Conservation (phyloP, 1,140 invertebrate genomes). For the Plutomurus gul region DNA sequence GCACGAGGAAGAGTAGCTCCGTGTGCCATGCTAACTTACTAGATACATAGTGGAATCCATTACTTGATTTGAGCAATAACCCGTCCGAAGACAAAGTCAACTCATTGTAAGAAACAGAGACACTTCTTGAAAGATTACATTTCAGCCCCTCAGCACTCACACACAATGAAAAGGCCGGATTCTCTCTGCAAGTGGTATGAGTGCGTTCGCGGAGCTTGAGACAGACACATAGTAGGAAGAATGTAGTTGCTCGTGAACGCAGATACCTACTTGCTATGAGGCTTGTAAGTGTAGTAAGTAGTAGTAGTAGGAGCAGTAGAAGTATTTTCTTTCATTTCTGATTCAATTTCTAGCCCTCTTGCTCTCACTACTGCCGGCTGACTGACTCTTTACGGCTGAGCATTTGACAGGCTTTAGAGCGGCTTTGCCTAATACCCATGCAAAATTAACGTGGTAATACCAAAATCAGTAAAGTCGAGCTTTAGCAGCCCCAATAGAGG, state of each 20-base stretch:
- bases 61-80: slow-evolving; percentile 22
- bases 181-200: too few relatives aligned
- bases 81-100: not conserved
- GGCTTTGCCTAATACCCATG: slow-evolving; percentile 11
- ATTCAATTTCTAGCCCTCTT: not conserved
- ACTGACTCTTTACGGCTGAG: not conserved
- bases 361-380: not conserved
- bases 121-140: not conserved
- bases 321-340: not conserved
- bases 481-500: not conserved
- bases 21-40: not conserved
- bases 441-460: slow-evolving; percentile 1
- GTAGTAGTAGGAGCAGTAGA: too few relatives aligned
- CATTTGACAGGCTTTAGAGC: not conserved
- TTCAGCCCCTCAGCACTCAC: not conserved
- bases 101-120: slow-evolving; percentile 13
- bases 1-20: not conserved
- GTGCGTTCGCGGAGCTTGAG: too few relatives aligned
- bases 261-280: too few relatives aligned
- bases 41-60: too few relatives aligned
- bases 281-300: too few relatives aligned
- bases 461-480: not conserved
- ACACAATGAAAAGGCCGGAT: not conserved
- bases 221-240: too few relatives aligned
- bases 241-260: too few relatives aligned